A percentile compares a stretch with the other conserved stretches of the same genome.
phyloP scores from a whole-genome alignment of 1,140 invertebrate species.

The Hycleus phaleratus region DNA sequence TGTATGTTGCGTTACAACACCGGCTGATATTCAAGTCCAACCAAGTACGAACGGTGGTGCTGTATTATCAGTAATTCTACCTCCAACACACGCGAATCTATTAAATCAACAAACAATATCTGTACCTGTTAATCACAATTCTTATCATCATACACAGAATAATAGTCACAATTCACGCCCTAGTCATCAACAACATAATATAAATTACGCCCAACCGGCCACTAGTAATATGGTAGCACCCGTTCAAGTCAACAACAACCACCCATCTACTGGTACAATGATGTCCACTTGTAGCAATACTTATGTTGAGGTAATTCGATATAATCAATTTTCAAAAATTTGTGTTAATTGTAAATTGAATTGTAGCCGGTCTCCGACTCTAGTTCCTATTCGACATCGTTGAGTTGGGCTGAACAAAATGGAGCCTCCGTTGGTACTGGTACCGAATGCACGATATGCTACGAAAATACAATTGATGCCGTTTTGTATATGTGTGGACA shows the following conservation, averaged over 20 bases:
- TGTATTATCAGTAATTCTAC: conserved; percentile 70
- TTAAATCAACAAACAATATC: conserved; percentile 37
- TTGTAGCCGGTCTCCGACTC: conserved; percentile 42
- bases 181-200: conserved; percentile 30
- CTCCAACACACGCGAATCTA: conserved; percentile 47
- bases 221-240: conserved; percentile 21
- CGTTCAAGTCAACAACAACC: conserved; percentile 25
- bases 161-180: conserved; percentile 20
- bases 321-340: not conserved
- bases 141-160: conserved; percentile 22
- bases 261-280: conserved; percentile 40
- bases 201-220: conserved; percentile 19
- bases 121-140: conserved; percentile 21
- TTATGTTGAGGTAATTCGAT: conserved; percentile 49
- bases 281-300: conserved; percentile 53
- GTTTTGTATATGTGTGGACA: conserved; percentile 96
- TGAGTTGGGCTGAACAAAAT: conserved; percentile 40
- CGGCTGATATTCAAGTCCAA: conserved; percentile 54
- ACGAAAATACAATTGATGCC: conserved; percentile 84
- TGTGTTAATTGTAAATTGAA: not conserved
- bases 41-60: conserved; percentile 56
- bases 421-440: conserved; percentile 41
- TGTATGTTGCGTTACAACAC: conserved; percentile 38
- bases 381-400: conserved; percentile 38
- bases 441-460: conserved; percentile 89